phyloP scores from a whole-genome alignment of 2,888 invertebrate species.

The Trilocha varians region DNA sequence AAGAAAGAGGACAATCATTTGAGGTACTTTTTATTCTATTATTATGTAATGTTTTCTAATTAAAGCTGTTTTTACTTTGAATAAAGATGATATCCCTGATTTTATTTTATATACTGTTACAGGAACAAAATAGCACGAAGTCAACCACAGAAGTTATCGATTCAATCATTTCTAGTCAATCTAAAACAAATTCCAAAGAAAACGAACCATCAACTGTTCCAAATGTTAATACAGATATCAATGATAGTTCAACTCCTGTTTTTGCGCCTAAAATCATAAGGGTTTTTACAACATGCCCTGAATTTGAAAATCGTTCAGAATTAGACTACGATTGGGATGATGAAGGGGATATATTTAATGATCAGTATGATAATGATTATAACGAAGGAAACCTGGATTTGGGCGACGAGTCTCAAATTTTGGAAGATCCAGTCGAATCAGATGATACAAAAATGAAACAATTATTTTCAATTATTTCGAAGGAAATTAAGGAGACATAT shows the following conservation, averaged over 20 bases:
- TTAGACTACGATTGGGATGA: constrained; percentile 9
- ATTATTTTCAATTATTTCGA: constrained; percentile 21
- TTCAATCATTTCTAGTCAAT: too few species aligned
- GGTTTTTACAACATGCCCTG: constrained; percentile 26
- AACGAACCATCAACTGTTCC: neutral
- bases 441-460: constrained; percentile 18
- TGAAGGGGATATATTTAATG: constrained; percentile 16
- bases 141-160: too few species aligned
- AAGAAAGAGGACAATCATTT: too few species aligned
- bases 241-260: neutral
- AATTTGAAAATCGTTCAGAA: constrained; percentile 20
- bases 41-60: too few species aligned
- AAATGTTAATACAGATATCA: neutral
- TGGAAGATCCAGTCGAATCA: neutral
- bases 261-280: constrained; percentile 27
- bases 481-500: constrained; percentile 26
- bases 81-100: too few species aligned
- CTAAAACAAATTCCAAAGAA: too few species aligned
- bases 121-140: too few species aligned
- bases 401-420: constrained; percentile 4
- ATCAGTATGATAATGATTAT: constrained; percentile 7
- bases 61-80: too few species aligned
- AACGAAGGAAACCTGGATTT: constrained; percentile 2
- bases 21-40: too few species aligned
- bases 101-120: too few species aligned